Evolutionary conservation across 2,888 invertebrate species (phyloP).

Genomic region (Caenorhabditis macrosperma): DNA sequence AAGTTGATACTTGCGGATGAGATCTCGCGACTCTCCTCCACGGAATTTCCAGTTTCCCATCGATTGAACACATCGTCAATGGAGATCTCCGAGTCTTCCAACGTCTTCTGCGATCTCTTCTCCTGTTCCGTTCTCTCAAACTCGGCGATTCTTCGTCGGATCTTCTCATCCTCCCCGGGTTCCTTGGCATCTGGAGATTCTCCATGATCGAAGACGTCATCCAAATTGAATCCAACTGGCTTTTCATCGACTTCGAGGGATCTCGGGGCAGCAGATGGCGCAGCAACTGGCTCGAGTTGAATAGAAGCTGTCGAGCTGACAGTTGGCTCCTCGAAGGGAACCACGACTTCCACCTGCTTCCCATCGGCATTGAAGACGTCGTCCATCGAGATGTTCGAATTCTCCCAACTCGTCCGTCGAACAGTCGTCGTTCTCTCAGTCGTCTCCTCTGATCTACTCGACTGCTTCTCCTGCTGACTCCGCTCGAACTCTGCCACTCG

Average conservation of each 20-base stretch:
- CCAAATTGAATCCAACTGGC: too few species aligned
- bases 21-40: too few species aligned
- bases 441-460: not conserved
- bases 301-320: slow-evolving; percentile 18
- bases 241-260: too few species aligned
- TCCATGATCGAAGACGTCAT: slow-evolving; percentile 39
- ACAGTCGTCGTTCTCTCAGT: not conserved
- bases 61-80: slow-evolving; percentile 49
- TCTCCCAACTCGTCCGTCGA: not conserved
- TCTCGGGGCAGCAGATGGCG: not conserved
- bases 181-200: not conserved
- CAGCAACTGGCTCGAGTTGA: not conserved
- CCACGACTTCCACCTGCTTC: not conserved
- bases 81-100: slow-evolving; percentile 32
- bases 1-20: not conserved
- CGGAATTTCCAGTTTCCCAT: too few species aligned
- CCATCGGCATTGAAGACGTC: slow-evolving; percentile 13
- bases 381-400: slow-evolving; percentile 12
- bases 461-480: slow-evolving; percentile 6
- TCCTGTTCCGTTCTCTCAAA: slow-evolving; percentile 31
- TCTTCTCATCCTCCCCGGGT: slow-evolving; percentile 1
- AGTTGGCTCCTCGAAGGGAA: slow-evolving; percentile 2
- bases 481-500: slow-evolving; percentile 12
- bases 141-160: slow-evolving; percentile 30
- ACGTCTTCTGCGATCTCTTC: slow-evolving; percentile 12